These are phyloP conservation scores for Hassar affinis DNA, from an alignment of 2,113 vertebrate genomes.

Conservation along the genomic window DNA sequence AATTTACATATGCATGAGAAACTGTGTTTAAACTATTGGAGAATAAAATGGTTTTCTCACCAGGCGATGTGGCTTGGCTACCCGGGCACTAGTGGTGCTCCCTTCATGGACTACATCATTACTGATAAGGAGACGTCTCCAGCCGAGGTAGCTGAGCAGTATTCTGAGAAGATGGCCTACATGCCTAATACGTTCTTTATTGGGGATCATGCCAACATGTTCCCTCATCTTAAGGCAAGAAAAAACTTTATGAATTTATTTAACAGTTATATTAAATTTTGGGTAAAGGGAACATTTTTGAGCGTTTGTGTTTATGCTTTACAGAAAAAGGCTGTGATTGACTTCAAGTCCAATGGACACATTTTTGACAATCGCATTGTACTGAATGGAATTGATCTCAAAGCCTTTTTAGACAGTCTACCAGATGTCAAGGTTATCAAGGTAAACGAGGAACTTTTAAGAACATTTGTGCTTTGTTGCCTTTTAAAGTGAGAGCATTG, in stretches of 20 bases:
- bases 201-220: slow-evolving; percentile 98
- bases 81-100: slow-evolving; percentile 93
- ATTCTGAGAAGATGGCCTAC: slow-evolving; percentile 96
- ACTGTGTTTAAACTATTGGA: neutral
- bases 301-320: slow-evolving; percentile 24
- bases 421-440: slow-evolving; percentile 97
- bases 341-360: slow-evolving; percentile 99
- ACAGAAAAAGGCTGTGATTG: slow-evolving; percentile 99
- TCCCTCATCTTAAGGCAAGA: slow-evolving; percentile 94
- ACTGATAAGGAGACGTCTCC: slow-evolving; percentile 96
- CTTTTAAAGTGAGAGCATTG: neutral
- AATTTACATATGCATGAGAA: neutral
- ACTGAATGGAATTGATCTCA: slow-evolving; percentile 95
- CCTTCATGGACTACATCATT: slow-evolving; percentile 98
- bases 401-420: slow-evolving; percentile 95
- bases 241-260: neutral
- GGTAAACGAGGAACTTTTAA: slow-evolving; percentile 67
- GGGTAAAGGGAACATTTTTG: neutral
- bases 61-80: slow-evolving; percentile 98
- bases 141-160: slow-evolving; percentile 91
- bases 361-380: slow-evolving; percentile 99
- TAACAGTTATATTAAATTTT: neutral
- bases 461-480: too few species aligned
- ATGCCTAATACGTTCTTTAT: slow-evolving; percentile 99
- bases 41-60: neutral